These are phyloP conservation scores for Brachycybe producta DNA, from an alignment of 2,888 invertebrate genomes.

Conservation along the genomic window DNA sequence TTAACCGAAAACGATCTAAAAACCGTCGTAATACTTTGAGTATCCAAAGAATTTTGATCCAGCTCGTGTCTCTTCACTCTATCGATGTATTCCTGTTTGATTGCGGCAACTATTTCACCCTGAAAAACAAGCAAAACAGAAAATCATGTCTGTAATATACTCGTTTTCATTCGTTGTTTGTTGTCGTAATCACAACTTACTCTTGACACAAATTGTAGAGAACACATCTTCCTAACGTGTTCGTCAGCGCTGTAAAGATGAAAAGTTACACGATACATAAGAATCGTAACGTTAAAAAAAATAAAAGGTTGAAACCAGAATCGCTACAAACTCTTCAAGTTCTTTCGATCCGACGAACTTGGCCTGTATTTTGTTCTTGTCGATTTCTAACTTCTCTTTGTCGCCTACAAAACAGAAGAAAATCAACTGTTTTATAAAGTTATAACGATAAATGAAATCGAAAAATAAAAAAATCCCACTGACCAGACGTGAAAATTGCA, in stretches of 20 bases:
- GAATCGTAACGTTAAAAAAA: background rate
- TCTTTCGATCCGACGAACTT: no score
- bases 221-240: slow-evolving; percentile 54
- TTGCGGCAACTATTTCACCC: background rate
- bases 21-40: slow-evolving; percentile 42
- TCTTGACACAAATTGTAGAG: slow-evolving; percentile 50
- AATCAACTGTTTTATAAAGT: no score
- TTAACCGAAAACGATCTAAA: slow-evolving; percentile 21
- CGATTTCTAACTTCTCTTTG: no score
- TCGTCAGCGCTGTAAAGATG: slow-evolving; percentile 40
- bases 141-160: background rate
- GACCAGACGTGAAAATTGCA: no score
- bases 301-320: no score
- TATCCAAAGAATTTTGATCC: slow-evolving; percentile 57
- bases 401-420: no score
- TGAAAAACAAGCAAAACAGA: background rate
- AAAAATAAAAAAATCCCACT: no score
- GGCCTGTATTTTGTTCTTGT: no score
- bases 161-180: slow-evolving; percentile 28
- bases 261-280: background rate
- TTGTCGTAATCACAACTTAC: slow-evolving; percentile 42
- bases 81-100: slow-evolving; percentile 30
- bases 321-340: no score
- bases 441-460: no score
- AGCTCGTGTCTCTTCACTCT: slow-evolving; percentile 54